Base-by-base conservation (phyloP, 2,888 invertebrate genomes). In the Scelioninae gen. 2 region DNA sequence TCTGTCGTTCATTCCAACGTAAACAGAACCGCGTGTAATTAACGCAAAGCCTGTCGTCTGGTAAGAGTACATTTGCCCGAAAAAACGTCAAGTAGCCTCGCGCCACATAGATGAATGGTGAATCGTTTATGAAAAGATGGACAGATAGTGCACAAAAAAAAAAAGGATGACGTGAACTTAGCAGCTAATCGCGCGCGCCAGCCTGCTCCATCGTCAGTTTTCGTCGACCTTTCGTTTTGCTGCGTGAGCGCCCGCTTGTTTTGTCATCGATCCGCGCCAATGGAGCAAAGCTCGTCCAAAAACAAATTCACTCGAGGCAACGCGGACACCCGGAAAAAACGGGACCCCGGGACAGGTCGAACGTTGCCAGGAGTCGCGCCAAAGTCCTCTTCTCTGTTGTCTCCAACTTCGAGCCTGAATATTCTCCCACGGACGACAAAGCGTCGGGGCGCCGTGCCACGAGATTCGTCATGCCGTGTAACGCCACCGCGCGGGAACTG, bases 61-160 rank as follows among this genome's bases (percentile, higher is more conserved):
- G 10, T 2, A 19, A 19, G 13, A 19, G 31, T 3, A 22, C 41
- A 18, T 31, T 18, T 5, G 18, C n/a, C 57, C 43, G 41, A 50
- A 71, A 46, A 67, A 67, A n/a, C n/a, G 80, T 82, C 85, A 81
- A 85, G 78, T 80, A 83, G 80, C 81, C 85, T 84, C 82, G 83
- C 84, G 84, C 85, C 67, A 80, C 72, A 77, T 73, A 33, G 60
- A 77, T 78, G 76, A 72, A 69, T 75, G 57, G 57, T 73, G 75
- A 74, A 67, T 41, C 65, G 28, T 57, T 55, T 70, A 70, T 74
- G 77, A 73, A 76, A 73, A 72, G 71, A 71, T 72, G 72, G 74
- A 74, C 57, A 77, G 76, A 76, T 77, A 77, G 76, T 78, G 77
- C 74, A 75, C 73, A 78, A 78, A 78, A 78, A 78, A 78, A 78